phyloP scores from a whole-genome alignment of 2,113 vertebrate genomes.

The Thermophis baileyi region DNA sequence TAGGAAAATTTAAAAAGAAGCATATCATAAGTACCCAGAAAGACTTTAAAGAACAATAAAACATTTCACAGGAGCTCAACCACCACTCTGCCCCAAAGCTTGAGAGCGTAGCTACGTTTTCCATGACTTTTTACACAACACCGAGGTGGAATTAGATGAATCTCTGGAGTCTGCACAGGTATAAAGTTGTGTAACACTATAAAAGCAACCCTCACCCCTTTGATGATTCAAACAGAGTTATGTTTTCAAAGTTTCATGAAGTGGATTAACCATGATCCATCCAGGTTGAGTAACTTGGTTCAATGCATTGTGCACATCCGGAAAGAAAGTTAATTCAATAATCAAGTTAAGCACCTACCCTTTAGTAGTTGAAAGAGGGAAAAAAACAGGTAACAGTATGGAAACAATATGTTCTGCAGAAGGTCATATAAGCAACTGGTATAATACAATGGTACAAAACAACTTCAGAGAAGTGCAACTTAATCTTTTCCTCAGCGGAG shows the following conservation, averaged over 20 bases:
- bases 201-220: background rate
- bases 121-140: background rate
- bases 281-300: background rate
- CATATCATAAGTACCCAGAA: background rate
- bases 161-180: background rate
- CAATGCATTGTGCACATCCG: background rate
- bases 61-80: background rate
- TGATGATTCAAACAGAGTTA: background rate
- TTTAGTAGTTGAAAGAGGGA: background rate
- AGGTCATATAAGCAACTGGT: background rate
- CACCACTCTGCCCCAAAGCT: background rate
- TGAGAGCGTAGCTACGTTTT: background rate
- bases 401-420: background rate
- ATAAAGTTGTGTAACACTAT: background rate
- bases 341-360: background rate
- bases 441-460: background rate
- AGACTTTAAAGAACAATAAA: background rate
- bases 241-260: background rate
- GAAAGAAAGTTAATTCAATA: background rate
- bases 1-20: background rate
- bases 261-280: background rate
- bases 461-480: background rate
- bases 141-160: background rate
- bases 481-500: background rate
- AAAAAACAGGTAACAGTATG: background rate